Evolutionary conservation across 35 echinoderm and acorn worm genomes (phyloP).

Genomic region (Apostichopus japonicus): DNA sequence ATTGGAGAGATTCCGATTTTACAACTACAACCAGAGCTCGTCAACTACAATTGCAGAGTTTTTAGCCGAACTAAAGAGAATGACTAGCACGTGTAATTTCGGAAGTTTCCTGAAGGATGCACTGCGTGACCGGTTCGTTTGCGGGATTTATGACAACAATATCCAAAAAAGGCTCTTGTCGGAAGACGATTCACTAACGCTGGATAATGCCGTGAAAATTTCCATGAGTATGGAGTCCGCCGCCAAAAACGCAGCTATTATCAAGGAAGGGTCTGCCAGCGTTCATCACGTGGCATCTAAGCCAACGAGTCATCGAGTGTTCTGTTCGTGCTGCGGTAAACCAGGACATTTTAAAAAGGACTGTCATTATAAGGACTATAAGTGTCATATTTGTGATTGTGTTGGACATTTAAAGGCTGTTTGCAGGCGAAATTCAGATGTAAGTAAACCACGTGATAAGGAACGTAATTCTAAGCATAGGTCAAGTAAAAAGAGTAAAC

Average conservation of each 20-base stretch:
- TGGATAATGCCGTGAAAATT: background rate
- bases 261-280: background rate
- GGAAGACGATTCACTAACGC: background rate
- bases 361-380: background rate
- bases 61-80: constrained; percentile 16
- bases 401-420: background rate
- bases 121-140: constrained; percentile 11
- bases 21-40: background rate
- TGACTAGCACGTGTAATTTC: constrained; percentile 24
- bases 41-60: background rate
- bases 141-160: background rate
- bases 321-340: constrained; percentile 33
- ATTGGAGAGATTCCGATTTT: constrained; percentile 17
- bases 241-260: constrained; percentile 12
- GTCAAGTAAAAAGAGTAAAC: background rate
- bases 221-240: background rate
- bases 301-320: background rate
- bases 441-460: too few species aligned
- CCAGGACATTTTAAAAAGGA: constrained; percentile 25
- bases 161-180: constrained; percentile 22
- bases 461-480: too few species aligned
- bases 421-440: background rate
- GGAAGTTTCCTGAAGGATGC: background rate
- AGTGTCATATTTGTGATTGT: background rate
- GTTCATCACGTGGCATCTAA: background rate